These are phyloP conservation scores for Sitophilus oryzae DNA, from an alignment of 1,140 invertebrate species.

Conservation along the genomic window DNA sequence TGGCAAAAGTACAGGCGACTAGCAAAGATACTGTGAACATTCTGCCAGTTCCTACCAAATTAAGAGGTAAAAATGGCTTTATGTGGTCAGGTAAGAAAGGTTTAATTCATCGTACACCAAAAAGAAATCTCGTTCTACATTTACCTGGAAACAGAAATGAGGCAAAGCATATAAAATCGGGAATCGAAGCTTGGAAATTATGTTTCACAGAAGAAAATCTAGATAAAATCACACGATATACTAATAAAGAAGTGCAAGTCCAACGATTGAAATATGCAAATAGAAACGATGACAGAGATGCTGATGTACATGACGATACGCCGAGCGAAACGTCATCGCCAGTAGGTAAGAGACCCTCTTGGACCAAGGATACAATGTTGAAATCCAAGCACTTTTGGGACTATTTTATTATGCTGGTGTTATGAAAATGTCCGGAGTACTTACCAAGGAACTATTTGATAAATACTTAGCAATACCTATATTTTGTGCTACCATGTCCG, in stretches of 20 bases:
- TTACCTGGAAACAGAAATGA: conserved; percentile 7
- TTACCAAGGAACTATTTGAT: conserved; percentile 10
- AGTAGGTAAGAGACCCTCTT: no score
- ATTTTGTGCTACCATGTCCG: conserved; percentile 7
- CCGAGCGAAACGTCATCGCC: no score
- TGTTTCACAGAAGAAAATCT: conserved; percentile 1
- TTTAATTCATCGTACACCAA: conserved; percentile 4
- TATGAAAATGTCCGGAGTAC: conserved; percentile 11
- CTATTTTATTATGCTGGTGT: conserved; percentile 3
- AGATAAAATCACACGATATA: background rate
- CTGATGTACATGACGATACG: no score
- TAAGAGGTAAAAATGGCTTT: conserved; percentile 3
- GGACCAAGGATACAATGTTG: no score
- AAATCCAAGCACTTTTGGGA: background rate
- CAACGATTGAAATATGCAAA: conserved; percentile 3
- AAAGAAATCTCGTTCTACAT: conserved; percentile 1
- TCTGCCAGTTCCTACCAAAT: conserved; percentile 1
- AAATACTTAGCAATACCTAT: conserved; percentile 5
- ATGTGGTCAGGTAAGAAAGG: conserved; percentile 1
- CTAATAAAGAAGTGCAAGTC: conserved; percentile 2
- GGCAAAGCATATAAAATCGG: background rate
- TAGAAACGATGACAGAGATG: no score
- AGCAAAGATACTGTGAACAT: no score
- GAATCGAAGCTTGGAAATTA: conserved; percentile 2
- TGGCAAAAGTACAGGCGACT: no score